These are phyloP conservation scores for Flexamia atlantica DNA, from an alignment of 2,888 invertebrate genomes.

Conservation along the genomic window DNA sequence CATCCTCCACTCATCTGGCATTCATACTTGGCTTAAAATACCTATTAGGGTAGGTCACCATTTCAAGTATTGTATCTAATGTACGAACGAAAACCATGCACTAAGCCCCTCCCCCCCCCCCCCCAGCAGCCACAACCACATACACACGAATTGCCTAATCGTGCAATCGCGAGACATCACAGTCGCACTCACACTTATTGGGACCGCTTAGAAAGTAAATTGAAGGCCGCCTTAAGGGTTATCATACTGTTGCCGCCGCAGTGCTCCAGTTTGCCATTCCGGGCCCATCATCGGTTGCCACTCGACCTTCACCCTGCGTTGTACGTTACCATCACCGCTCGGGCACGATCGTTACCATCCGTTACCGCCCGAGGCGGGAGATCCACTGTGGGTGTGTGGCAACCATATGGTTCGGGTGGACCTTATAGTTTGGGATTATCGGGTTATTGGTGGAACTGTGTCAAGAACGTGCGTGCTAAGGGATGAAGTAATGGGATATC, in stretches of 20 bases:
- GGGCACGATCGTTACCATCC: not conserved
- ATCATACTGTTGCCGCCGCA: not conserved
- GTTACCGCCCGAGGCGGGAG: not conserved
- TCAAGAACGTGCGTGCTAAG: too few species aligned
- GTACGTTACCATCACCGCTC: not conserved
- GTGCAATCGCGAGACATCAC: constrained; percentile 7
- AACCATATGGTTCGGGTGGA: not conserved
- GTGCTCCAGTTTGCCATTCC: not conserved
- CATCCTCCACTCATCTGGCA: too few species aligned
- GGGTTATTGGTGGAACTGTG: too few species aligned
- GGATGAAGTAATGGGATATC: too few species aligned
- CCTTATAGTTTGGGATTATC: too few species aligned
- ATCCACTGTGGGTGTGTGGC: not conserved
- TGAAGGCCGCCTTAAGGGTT: not conserved
- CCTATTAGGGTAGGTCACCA: too few species aligned
- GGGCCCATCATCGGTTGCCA: not conserved
- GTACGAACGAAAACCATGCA: too few species aligned
- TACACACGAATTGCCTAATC: constrained; percentile 14
- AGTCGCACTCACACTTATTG: constrained; percentile 1
- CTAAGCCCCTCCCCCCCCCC: too few species aligned
- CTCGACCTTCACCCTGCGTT: not conserved
- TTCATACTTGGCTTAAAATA: too few species aligned
- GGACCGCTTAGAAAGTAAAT: constrained; percentile 8
- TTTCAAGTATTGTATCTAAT: too few species aligned
- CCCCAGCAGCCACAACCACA: too few species aligned